These are phyloP conservation scores for Lithophane ornitopus DNA, from an alignment of 2,888 invertebrate genomes.

Conservation along the genomic window DNA sequence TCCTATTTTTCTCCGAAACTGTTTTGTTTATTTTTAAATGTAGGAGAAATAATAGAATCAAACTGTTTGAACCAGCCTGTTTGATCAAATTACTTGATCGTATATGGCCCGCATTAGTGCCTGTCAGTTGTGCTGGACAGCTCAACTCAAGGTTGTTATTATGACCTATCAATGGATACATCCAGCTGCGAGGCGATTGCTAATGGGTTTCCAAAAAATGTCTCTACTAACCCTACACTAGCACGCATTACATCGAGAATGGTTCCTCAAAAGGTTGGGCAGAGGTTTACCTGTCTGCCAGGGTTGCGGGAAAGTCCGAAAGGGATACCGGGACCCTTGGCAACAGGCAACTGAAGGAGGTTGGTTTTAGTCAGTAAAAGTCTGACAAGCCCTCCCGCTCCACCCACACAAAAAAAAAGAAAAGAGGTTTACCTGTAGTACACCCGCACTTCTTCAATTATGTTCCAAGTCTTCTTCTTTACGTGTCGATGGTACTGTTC, in stretches of 20 bases:
- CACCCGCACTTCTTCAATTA: neutral
- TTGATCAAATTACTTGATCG: too few species aligned
- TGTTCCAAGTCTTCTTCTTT: neutral
- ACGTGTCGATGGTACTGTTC: too few species aligned
- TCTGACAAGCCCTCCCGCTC: too few species aligned
- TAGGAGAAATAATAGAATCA: neutral
- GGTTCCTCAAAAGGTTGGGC: neutral
- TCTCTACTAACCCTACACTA: neutral
- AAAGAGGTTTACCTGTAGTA: neutral
- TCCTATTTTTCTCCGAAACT: neutral
- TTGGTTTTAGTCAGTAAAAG: too few species aligned
- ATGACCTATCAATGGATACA: neutral
- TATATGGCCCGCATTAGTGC: too few species aligned
- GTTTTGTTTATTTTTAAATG: constrained; percentile 9
- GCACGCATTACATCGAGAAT: neutral
- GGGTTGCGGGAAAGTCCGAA: too few species aligned
- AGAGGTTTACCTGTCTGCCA: neutral
- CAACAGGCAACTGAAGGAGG: too few species aligned
- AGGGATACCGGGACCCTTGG: too few species aligned
- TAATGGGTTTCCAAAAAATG: neutral
- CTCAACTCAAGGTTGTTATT: neutral
- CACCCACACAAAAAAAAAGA: too few species aligned
- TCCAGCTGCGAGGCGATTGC: too few species aligned
- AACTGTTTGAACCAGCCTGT: too few species aligned
- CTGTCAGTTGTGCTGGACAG: neutral